Evolutionary conservation across 2,797 vertebrate genomes (phyloP).

Genomic region (Amblyopsis hoosieri): DNA sequence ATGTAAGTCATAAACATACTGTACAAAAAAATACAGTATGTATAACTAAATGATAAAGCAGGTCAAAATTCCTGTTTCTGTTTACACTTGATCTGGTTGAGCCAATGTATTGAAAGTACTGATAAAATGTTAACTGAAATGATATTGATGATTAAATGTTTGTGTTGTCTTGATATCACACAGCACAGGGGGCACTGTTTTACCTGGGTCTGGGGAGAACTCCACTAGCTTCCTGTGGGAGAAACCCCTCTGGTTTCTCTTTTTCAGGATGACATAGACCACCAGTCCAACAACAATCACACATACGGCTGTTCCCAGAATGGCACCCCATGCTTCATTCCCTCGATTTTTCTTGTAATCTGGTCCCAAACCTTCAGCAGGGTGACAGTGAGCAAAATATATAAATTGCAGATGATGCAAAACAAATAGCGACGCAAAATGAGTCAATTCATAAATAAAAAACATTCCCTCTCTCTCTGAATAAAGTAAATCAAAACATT

Average conservation of each 20-base stretch:
- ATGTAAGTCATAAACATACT: too few species aligned
- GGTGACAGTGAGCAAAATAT: slow-evolving; percentile 17
- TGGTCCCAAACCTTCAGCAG: slow-evolving; percentile 48
- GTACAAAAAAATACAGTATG: not conserved
- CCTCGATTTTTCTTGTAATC: slow-evolving; percentile 27
- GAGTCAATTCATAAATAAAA: not conserved
- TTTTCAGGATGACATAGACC: slow-evolving; percentile 77
- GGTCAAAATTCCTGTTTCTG: not conserved
- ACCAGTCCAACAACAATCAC: slow-evolving; percentile 74
- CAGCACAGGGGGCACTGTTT: not conserved
- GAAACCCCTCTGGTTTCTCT: slow-evolving; percentile 76
- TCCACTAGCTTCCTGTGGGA: slow-evolving; percentile 87
- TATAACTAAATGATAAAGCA: not conserved
- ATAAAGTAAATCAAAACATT: too few species aligned
- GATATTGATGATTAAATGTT: too few species aligned
- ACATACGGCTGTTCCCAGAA: slow-evolving; percentile 75
- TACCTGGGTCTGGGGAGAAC: slow-evolving; percentile 85
- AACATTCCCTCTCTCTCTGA: too few species aligned
- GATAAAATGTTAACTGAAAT: too few species aligned
- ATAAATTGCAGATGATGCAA: slow-evolving; percentile 36
- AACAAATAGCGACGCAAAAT: slow-evolving; percentile 19
- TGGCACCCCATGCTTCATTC: slow-evolving; percentile 62
- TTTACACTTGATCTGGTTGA: too few species aligned
- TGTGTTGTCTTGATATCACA: not conserved
- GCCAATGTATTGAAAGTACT: too few species aligned